Percentiles rank a stretch among this genome's conserved stretches.
phyloP scores from a whole-genome alignment of 1,140 invertebrate genomes.

The Plodia interpunctella region DNA sequence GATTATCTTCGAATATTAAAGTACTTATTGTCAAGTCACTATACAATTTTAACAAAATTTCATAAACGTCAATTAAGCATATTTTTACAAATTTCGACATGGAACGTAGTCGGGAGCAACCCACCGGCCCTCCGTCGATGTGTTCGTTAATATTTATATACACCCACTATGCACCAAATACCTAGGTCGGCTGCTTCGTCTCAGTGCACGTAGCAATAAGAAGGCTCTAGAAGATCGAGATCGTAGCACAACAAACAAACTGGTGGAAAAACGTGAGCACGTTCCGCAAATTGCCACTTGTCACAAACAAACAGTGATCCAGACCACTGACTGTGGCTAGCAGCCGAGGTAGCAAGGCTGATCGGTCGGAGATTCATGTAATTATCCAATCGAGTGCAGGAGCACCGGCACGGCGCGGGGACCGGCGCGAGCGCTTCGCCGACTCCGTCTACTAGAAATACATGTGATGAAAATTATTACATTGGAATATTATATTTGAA shows the following conservation, averaged over 20 bases:
- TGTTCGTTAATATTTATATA: too few species aligned
- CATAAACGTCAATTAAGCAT: too few species aligned
- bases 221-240: neutral
- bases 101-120: too few species aligned
- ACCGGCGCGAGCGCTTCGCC: neutral
- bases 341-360: constrained; percentile 44
- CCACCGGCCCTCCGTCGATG: too few species aligned
- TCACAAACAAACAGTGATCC: neutral
- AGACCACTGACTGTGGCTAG: neutral
- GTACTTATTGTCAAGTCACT: too few species aligned
- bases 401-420: constrained; percentile 34
- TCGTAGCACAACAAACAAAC: neutral
- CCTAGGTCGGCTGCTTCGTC: too few species aligned
- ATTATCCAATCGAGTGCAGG: constrained; percentile 66
- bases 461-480: too few species aligned
- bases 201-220: neutral
- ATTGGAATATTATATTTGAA: too few species aligned
- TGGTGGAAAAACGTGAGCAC: neutral
- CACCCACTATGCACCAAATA: too few species aligned
- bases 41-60: too few species aligned
- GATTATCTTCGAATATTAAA: too few species aligned
- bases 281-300: neutral
- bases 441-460: neutral
- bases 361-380: constrained; percentile 51
- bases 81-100: too few species aligned